Evolutionary conservation across 64 coral and sea anemone species (phyloP).

Genomic region (Actinia equina): DNA sequence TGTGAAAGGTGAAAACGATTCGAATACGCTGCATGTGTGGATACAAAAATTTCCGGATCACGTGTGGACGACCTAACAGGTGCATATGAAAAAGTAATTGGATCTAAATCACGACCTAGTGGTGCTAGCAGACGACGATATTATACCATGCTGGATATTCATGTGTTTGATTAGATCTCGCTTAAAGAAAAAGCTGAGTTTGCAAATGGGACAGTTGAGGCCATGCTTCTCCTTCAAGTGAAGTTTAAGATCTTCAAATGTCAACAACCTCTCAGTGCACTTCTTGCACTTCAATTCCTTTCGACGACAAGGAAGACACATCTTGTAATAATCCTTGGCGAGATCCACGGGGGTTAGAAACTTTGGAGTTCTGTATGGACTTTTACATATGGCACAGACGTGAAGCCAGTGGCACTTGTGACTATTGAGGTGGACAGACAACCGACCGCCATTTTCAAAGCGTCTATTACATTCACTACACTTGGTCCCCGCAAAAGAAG

Average conservation of each 20-base stretch:
- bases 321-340: slow-evolving; percentile 11
- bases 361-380: background rate
- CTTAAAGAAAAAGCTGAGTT: background rate
- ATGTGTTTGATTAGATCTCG: background rate
- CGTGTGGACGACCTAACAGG: too few relatives aligned
- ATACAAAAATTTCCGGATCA: too few relatives aligned
- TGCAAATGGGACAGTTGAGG: background rate
- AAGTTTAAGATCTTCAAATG: background rate
- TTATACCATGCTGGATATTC: background rate
- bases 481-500: background rate
- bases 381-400: background rate
- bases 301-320: background rate
- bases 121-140: background rate
- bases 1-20: too few relatives aligned
- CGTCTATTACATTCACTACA: slow-evolving; percentile 8
- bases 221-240: background rate
- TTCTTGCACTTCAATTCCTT: slow-evolving; percentile 8
- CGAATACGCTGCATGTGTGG: too few relatives aligned
- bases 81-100: background rate
- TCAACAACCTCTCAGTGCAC: background rate
- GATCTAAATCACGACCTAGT: background rate
- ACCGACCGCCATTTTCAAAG: background rate
- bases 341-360: background rate
- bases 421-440: background rate
- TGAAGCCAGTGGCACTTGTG: background rate